These are phyloP conservation scores for Drosophila melanica DNA, from an alignment of 1,140 invertebrate species.

Conservation along the genomic window DNA sequence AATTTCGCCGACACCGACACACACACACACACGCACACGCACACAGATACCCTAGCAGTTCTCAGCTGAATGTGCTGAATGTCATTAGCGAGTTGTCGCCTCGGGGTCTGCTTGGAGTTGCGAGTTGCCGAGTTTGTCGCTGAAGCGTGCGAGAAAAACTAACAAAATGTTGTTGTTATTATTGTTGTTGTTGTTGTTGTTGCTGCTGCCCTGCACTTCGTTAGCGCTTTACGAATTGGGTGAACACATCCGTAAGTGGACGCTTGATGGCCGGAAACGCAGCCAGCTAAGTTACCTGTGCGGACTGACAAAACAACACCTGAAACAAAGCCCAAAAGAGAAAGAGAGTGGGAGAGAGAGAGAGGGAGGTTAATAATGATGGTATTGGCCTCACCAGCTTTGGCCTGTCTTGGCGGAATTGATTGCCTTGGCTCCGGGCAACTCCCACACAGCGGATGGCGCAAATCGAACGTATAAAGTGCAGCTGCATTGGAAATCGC, in stretches of 20 bases:
- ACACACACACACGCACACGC: conserved; percentile 45
- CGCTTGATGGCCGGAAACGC: conserved; percentile 76
- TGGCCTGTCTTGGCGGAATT: conserved; percentile 55
- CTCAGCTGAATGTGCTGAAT: conserved; percentile 64
- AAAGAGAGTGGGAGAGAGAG: not conserved
- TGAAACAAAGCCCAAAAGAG: conserved; percentile 39
- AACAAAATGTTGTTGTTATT: conserved; percentile 46
- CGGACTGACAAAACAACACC: conserved; percentile 60
- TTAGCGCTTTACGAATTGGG: conserved; percentile 41
- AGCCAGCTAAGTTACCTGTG: conserved; percentile 62
- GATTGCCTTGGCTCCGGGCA: conserved; percentile 48
- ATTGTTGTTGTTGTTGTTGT: not conserved
- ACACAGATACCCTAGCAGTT: not conserved
- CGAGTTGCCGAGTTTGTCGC: conserved; percentile 43
- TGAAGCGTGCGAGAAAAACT: conserved; percentile 56
- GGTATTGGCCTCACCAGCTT: conserved; percentile 40
- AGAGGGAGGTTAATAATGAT: conserved; percentile 16
- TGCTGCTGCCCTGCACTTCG: conserved; percentile 40
- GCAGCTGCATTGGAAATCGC: conserved; percentile 55
- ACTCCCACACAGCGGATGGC: conserved; percentile 58
- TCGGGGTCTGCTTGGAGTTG: conserved; percentile 42
- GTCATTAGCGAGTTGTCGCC: conserved; percentile 76
- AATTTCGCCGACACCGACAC: conserved; percentile 50
- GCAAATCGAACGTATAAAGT: conserved; percentile 35
- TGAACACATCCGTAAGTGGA: conserved; percentile 69